phyloP scores from a whole-genome alignment of 2,113 vertebrate species.

The Tichodroma muraria region DNA sequence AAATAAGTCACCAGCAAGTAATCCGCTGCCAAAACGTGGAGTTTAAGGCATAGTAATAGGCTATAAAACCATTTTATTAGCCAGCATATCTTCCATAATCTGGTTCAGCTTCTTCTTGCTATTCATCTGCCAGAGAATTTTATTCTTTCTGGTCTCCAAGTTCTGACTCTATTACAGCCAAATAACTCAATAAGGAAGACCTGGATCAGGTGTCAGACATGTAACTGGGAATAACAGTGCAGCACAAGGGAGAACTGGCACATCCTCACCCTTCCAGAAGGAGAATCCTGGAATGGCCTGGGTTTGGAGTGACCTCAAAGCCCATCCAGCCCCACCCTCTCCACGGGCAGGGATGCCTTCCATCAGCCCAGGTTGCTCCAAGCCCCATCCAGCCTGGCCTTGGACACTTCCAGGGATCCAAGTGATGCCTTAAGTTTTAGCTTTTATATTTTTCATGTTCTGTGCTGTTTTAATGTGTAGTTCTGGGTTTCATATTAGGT shows the following conservation, averaged over 20 bases:
- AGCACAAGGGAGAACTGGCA: neutral
- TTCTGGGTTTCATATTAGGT: too few relatives aligned
- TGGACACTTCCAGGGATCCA: neutral
- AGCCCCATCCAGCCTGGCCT: rapidly evolving
- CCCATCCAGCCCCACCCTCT: neutral
- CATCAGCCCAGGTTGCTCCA: rapidly evolving
- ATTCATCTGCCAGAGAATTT: neutral
- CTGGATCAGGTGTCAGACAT: neutral
- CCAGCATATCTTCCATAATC: neutral
- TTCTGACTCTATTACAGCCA: neutral
- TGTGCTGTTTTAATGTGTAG: too few relatives aligned
- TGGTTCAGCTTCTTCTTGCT: neutral
- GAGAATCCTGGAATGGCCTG: too few relatives aligned
- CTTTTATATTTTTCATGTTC: too few relatives aligned
- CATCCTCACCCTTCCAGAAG: neutral
- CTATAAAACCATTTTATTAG: neutral
- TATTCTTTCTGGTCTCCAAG: neutral
- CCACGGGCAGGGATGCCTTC: neutral
- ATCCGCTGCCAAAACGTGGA: neutral
- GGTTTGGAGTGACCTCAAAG: neutral
- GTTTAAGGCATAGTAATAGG: neutral
- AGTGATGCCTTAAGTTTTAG: too few relatives aligned
- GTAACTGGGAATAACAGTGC: neutral
- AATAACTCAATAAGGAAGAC: neutral
- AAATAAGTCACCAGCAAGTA: neutral